Evolutionary conservation across 2,888 invertebrate species (phyloP), one percentile per base, ranked within the genome.

Genomic region (Eristalis pertinax): DNA sequence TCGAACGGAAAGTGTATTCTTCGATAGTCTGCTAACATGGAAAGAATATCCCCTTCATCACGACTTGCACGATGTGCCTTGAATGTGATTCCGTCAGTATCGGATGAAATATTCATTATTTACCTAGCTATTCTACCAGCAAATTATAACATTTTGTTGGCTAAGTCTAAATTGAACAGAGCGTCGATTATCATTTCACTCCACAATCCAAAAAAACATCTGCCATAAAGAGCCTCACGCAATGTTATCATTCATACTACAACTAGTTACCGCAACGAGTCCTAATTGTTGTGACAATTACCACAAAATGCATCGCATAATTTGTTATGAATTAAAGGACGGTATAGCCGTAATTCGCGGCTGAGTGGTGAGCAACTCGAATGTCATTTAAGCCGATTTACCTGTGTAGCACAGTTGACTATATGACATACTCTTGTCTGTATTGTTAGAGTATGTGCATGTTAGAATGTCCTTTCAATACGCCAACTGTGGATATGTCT

Each of bases 251-350:
- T 50, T 19, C 50, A 19, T 19, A 19, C 43, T 19, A 19, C 43
- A 15, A 43, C 43, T 50, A 19, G 19, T 19, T 19, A 19, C 19
- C 50, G 50, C 50, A 50, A 19, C 19, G 50, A 19, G 83, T 62
- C 62, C 83, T 84, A 87, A 87, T 83, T 83, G 84, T 67, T 84
- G 73, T 76, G 79, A 80, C 80, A 72, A 87, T 80, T 84, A 80
- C 75, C 79, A 65, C 75, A 72, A 41, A 84, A 80, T 68, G 79
- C 87, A 76, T 60, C 72, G 72, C 86, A 84, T 84, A 87, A 84
- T 84, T 87, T 87, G 87, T 87, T 84, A 87, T 84, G 84, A 87
- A 87, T 84, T 84, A 87, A 84, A 87, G 83, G 58, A 70, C 68
- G 69, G 63, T 58, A 62, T 76, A 72, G 76, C 43, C 50, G 70